Evolutionary conservation across 2,797 vertebrate species (phyloP), one percentile per base, ranked within the genome.

Genomic region (Clarias platycephalus): DNA sequence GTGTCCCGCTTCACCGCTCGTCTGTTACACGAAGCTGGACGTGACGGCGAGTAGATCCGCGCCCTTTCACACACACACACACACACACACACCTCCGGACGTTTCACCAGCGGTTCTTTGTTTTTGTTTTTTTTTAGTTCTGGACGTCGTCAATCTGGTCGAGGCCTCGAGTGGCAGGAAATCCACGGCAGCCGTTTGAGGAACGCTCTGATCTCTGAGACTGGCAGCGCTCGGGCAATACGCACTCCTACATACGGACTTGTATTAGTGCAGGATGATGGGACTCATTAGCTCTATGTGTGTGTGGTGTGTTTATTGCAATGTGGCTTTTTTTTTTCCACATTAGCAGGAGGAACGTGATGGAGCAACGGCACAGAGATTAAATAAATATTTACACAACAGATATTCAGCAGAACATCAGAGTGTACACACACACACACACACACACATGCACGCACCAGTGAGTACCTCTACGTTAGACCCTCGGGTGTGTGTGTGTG

Each of bases 331-430:
- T 82, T 60, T 37, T 82, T 82, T 82, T 82, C 81, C 66, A 72
- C 77, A 82, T 80, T 80, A 72, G 67, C 60, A 28, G 37, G 26
- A 74, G 70, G 57, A 74, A 74, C 70, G 81, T 34, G 62, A 60
- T 37, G 53, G 80, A 58, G 80, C 80, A 63, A 82, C 44, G 57
- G 62, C 72, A 83, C 82, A 86, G 84, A 68, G 80, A 80, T 74
- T 66, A 78, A 82, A 79, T 88, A 88, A 89, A 89, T 83, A 88
- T 88, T 88, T 86, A 86, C 83, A 80, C 78, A 80, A 58, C 72
- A 83, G 88, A 88, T 85, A 87, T 86, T 87, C 84, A 86, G 87
- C 83, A 85, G 77, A 82, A 72, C 82, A 84, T 49, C n/a, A 31
- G 57, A 20, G 34, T 34, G 20, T 20, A 22, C 1, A 64, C 26